Evolutionary conservation across 2,888 invertebrate species (phyloP).

Genomic region (Pseudanteris insignis): DNA sequence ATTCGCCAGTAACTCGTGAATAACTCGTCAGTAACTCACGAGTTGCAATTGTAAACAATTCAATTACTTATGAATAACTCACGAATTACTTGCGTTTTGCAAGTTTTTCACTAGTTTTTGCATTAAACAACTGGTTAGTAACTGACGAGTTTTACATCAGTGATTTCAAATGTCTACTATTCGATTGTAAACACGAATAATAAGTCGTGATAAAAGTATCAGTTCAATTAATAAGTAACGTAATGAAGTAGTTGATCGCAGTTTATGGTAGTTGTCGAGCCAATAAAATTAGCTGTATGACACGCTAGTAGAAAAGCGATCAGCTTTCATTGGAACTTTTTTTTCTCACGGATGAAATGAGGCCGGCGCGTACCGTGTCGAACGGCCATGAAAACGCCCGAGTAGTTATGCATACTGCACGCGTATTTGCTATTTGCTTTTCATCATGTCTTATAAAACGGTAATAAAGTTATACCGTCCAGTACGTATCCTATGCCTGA

Average conservation of each 20-base stretch:
- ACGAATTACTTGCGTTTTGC: too few species aligned
- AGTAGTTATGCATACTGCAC: constrained; percentile 57
- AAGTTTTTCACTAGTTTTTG: too few species aligned
- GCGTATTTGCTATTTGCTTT: constrained; percentile 38
- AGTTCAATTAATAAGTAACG: neutral
- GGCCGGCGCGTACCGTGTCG: constrained; percentile 47
- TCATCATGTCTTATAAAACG: constrained; percentile 27
- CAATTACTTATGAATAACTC: too few species aligned
- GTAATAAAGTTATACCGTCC: constrained; percentile 7
- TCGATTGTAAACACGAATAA: too few species aligned
- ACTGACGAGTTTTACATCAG: too few species aligned
- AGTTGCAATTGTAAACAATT: too few species aligned
- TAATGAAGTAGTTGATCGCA: constrained; percentile 7
- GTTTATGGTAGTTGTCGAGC: constrained; percentile 5
- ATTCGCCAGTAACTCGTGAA: too few species aligned
- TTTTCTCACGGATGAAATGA: constrained; percentile 45
- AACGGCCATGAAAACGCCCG: constrained; percentile 58
- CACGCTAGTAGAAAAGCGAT: constrained; percentile 35
- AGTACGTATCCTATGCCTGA: too few species aligned
- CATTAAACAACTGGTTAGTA: too few species aligned
- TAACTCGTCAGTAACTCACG: too few species aligned
- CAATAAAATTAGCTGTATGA: constrained; percentile 10
- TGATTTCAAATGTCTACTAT: too few species aligned
- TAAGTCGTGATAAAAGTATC: too few species aligned
- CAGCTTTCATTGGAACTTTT: constrained; percentile 36